Base-by-base conservation (phyloP, 2,888 invertebrate species). In the Onthophagus sagittarius region DNA sequence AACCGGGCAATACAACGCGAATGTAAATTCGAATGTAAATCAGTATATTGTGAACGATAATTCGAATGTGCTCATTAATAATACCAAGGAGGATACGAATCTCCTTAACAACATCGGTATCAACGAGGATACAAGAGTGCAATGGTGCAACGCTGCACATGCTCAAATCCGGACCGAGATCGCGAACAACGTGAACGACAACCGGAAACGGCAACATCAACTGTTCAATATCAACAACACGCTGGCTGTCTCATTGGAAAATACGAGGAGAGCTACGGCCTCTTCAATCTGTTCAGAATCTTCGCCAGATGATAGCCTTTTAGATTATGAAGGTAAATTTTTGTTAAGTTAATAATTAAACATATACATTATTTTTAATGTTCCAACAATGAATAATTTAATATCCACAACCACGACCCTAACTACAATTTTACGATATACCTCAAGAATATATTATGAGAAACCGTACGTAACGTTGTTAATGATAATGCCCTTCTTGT, bases 271-370 rank as follows among this genome's bases (percentile, higher is more conserved):
- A 79, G 80, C 83, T 75, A 79, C 83, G 62, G 82, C 84, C 75
- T 31, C 67, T 32, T 31, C 31, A 7, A 78, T 82, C 71, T 83
- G 81, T 77, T 84, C 84, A 73, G 85, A 84, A 76, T 85, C 85
- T 39, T 87, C 87, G 72, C 88, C 88, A 79, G 86, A 88, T 82
- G 88, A 88, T 81, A 88, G 88, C 81, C 82, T 88, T 62, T 83
- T 86, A 62, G 88, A 89, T 76, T 88, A 85, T 82, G 88, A 88
- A 84, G 88, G 88, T 88, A 81, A 80, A 73, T 9, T 14, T 2
- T 23, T 23, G 3, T 23, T 23, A 23, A 23, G 3, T 23, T 23
- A 23, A 23, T 23, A 3, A 23, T 23, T 23, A 23, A 23, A 3
- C 3, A 23, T 63, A 23, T 23, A 23, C 23, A 23, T 23, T 23